Base-by-base conservation (phyloP, 2,888 invertebrate species). In the Papilio gigon region DNA sequence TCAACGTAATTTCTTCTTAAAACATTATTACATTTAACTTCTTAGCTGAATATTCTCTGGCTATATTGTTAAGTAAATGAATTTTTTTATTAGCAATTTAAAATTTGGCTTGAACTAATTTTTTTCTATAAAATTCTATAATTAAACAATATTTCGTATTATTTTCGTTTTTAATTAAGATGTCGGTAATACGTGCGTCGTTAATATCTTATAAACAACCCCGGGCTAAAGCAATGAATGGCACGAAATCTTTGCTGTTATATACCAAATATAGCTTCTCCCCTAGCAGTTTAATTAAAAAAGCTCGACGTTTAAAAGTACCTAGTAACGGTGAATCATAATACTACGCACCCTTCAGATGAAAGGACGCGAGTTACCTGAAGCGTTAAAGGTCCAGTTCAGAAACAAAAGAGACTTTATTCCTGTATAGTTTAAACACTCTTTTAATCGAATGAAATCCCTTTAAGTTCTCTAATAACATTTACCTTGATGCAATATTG, bases 271-370 rank as follows among this genome's bases (percentile, higher is more conserved):
- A 56, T 17, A 56, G 30, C 59, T 22, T 37, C 59, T 35, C 59
- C 35, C 35, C 59, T 59, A 8, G 37, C 35, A 76, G 80, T 84
- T 86, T 87, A 88, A 90, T 90, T 89, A 88, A 88, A 89, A n/a
- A 88, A 86, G 86, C 85, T 82, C 83, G 84, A 80, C 83, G 79
- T 76, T 80, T 78, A 76, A 76, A 83, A 86, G 83, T 77, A 78
- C 80, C 76, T 75, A 76, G 82, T 88, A 88, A 88, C 84, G 84
- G 84, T 82, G 85, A 84, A 87, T 84, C 84, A 88, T 59, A 59
- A 59, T 35, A 59, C 35, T 59, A 35, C 59, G 35, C 37, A 17
- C 59, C 59, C 59, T 35, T 17, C 35, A 59, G 33, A 59, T 35
- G 33, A 37, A 59, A 59, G 35, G 17, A 56, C 53, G 22, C 53